phyloP scores from a whole-genome alignment of 2,797 vertebrate species.

The Mionectes olivaceus region DNA sequence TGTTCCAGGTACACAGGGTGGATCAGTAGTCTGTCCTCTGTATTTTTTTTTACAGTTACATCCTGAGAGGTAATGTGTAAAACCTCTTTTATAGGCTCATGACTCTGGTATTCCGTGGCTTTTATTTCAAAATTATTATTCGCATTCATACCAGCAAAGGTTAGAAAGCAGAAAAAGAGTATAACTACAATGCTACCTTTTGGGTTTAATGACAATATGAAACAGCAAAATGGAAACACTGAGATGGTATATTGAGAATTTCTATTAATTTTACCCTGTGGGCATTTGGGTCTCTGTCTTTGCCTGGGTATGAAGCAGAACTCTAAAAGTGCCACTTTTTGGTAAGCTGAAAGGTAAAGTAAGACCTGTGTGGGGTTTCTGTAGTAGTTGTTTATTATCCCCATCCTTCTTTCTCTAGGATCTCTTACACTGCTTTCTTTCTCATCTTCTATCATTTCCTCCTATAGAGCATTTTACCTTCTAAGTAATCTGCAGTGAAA shows the following conservation, averaged over 20 bases:
- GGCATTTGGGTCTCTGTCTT: not conserved
- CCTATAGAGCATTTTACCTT: not conserved
- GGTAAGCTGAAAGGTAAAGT: not conserved
- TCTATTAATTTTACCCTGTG: not conserved
- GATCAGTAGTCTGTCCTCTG: not conserved
- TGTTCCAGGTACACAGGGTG: not conserved
- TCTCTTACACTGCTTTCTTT: not conserved
- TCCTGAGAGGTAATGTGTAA: not conserved
- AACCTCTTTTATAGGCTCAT: not conserved
- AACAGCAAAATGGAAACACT: not conserved
- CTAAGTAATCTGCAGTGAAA: not conserved
- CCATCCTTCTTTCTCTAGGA: not conserved
- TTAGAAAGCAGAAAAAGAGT: not conserved
- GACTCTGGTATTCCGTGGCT: not conserved
- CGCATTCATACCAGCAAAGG: not conserved
- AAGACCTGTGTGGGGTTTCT: not conserved
- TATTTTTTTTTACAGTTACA: not conserved
- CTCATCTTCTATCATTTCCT: not conserved
- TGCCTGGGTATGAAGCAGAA: not conserved
- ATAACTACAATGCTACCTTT: not conserved
- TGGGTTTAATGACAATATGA: not conserved
- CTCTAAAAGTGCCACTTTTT: not conserved
- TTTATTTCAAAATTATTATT: not conserved
- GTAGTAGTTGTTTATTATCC: not conserved
- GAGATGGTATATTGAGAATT: not conserved